Evolutionary conservation across 2,797 vertebrate genomes (phyloP), one percentile per base, ranked within the genome.

Genomic region (Coranthus polyacanthus): DNA sequence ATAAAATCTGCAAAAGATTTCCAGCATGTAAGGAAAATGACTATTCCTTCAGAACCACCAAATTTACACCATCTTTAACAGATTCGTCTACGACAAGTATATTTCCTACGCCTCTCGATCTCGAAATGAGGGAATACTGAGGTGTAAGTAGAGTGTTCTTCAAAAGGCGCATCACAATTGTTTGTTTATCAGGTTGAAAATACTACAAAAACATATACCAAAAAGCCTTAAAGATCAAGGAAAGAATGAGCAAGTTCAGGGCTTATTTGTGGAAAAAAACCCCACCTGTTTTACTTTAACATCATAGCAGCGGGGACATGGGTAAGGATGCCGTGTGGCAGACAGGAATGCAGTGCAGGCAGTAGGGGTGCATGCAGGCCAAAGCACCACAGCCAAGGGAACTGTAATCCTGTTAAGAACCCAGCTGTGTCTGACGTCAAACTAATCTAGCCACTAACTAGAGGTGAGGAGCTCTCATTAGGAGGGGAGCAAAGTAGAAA

Each of bases 351-450:
- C 54, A 29, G 78, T 57, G 43, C 47, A 82, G 73, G 22, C 83
- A 50, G 81, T 69, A 47, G 75, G 69, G 68, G 81, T 68, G 71
- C 83, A 81, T 67, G 47, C 83, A 75, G 77, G 79, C 80, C 78
- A 74, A 62, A 82, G 82, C 50, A n/a, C 61, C 65, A 63, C 79
- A 78, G 86, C 78, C 86, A 77, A 80, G 75, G 82, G 75, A 85
- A 78, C 73, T 73, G 75, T 90, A 92, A 92, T 92, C 89, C 81
- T 87, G 83, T 92, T 90, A 88, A 83, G 83, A 85, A 76, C 67
- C 88, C 92, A 91, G 88, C 89, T 90, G 91, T 81, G 86, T 83
- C 78, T 93, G 92, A 93, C 90, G 89, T 93, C 91, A 91, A 89
- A 83, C 88, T 84, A 83, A 85, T 86, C 84, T 68, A 75, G 72